phyloP scores from a whole-genome alignment of 2,888 invertebrate species.

The Oscheius onirici region DNA sequence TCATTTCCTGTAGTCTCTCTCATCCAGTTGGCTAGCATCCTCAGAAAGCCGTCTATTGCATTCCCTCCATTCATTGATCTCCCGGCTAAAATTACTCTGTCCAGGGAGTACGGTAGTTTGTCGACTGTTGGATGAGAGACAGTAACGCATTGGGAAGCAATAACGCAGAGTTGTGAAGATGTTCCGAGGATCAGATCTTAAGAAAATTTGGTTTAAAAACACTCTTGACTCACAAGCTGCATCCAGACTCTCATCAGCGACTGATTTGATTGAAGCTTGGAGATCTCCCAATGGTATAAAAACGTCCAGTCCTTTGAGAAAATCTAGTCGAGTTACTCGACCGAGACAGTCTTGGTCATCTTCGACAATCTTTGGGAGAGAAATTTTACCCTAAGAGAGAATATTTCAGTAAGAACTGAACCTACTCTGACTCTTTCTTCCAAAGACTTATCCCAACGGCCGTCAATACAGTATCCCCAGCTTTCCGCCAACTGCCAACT shows the following conservation, averaged over 20 bases:
- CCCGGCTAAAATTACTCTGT: conserved; percentile 34
- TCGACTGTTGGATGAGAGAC: conserved; percentile 31
- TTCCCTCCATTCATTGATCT: conserved; percentile 53
- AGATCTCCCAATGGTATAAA: conserved; percentile 45
- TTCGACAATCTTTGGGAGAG: conserved; percentile 32
- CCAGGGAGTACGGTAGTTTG: conserved; percentile 35
- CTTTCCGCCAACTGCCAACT: conserved; percentile 43
- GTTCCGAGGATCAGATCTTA: conserved; percentile 48
- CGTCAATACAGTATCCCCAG: conserved; percentile 41
- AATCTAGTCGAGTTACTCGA: not conserved
- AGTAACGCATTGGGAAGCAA: conserved; percentile 1
- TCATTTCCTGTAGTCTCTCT: not conserved
- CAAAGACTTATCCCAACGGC: conserved; percentile 4
- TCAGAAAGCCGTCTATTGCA: conserved; percentile 39
- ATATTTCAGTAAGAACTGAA: not conserved
- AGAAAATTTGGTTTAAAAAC: not conserved
- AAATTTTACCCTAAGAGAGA: conserved; percentile 20
- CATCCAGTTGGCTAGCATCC: not conserved
- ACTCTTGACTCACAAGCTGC: conserved; percentile 39
- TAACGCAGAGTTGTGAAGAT: conserved; percentile 46
- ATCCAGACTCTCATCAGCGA: conserved; percentile 23
- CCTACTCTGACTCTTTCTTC: not conserved
- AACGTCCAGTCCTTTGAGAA: conserved; percentile 28
- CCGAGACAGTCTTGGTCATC: conserved; percentile 10
- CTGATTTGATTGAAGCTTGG: conserved; percentile 44